Evolutionary conservation across 1,140 invertebrate genomes (phyloP), one percentile per base, ranked within the genome.

Genomic region (Drosophila santomea): DNA sequence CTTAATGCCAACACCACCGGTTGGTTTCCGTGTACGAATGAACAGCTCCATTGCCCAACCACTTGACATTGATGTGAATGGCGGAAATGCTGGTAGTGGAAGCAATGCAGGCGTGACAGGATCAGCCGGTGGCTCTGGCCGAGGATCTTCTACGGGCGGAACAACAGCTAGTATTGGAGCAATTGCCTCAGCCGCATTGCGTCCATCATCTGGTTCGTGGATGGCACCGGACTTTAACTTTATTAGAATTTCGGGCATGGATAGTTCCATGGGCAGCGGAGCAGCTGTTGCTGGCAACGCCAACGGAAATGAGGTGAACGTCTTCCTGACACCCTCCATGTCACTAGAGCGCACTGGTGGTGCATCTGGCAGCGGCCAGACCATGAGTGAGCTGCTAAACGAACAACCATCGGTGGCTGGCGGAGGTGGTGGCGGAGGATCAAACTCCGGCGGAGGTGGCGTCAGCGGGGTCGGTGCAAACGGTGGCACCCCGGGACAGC

Each of bases 11-110:
- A 75, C 74, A 14, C 64, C 80, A 1, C 69, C 80, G 3, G 48
- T 62, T 15, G 74, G 64, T 28, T 84, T 88, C 38, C 79, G 84
- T 11, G 69, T 89, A 15, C 69, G 85, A 17, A 68, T 88, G 58
- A 84, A 83, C 15, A 80, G 80, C 55, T 77, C 76, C 5, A 89
- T 89, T 43, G 84, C 77, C 0, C 56, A 89, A 41, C 84, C 84
- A 0, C 28, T 89, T 39, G 84, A 89, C n/a, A 89, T 89, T 39
- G 84, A 89, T 73, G 85, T 89, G 0, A 80, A 79, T 44, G 84
- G 83, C 0, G 81, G 73, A 12, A 1, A 25, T 1, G 59, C 47
- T 0, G 35, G 41, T 4, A 14, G 28, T 4, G 62, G 47, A 1
- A 39, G 17, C 3, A 48, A 41, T 15, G 39, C 50, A 0, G 72